phyloP scores from a whole-genome alignment of 2,888 invertebrate genomes.

The Rapana venosa region DNA sequence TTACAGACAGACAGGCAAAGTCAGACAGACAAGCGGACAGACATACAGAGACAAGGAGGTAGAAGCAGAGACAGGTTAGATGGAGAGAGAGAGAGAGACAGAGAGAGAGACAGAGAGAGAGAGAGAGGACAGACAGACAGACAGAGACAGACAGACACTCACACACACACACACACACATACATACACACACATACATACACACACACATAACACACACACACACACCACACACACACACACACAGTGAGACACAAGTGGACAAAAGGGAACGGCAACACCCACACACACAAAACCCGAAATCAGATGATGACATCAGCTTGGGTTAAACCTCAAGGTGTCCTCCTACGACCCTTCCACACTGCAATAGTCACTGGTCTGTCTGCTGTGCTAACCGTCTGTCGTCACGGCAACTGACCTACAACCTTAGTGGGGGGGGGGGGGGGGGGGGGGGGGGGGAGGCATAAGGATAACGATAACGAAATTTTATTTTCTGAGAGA shows the following conservation, averaged over 20 bases:
- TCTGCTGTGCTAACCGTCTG: not conserved
- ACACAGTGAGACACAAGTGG: not conserved
- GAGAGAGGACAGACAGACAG: not conserved
- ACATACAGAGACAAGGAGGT: not conserved
- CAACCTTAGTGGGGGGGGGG: no score
- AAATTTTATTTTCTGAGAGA: not conserved
- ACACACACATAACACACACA: not conserved
- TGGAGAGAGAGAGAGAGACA: not conserved
- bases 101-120: not conserved
- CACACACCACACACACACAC: not conserved
- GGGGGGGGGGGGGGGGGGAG: no score
- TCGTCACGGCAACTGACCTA: not conserved
- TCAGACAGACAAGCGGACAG: not conserved
- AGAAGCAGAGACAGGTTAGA: no score
- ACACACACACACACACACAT: not conserved
- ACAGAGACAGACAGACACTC: not conserved
- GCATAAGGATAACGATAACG: no score
- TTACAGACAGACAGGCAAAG: not conserved
- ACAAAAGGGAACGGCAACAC: not conserved
- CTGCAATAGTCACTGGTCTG: no score
- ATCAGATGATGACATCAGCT: not conserved
- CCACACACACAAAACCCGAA: not conserved
- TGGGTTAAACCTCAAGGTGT: not conserved
- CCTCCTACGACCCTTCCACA: not conserved
- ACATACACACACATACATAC: not conserved